These are phyloP conservation scores for Pachypeltis micranthus DNA, from an alignment of 1,140 invertebrate genomes.

Conservation along the genomic window DNA sequence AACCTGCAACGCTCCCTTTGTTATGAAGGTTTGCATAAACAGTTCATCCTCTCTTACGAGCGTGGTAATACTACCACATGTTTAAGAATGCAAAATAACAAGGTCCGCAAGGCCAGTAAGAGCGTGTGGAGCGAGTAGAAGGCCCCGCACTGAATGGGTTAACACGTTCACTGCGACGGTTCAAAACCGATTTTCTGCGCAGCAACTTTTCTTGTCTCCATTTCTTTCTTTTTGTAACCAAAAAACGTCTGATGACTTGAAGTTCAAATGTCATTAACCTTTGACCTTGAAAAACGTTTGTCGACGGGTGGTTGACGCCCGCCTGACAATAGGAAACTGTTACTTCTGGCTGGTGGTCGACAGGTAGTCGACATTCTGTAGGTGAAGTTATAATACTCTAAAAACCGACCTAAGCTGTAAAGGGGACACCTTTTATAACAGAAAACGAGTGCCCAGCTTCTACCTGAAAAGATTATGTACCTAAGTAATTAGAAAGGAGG, in stretches of 20 bases:
- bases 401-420: constrained; percentile 3
- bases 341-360: constrained; percentile 5
- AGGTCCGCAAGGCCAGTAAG: no score
- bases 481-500: constrained; percentile 8
- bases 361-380: constrained; percentile 3
- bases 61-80: no score
- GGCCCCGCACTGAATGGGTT: no score
- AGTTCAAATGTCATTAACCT: constrained; percentile 8
- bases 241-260: constrained; percentile 2
- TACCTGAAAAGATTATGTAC: constrained; percentile 2
- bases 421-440: constrained; percentile 4
- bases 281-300: constrained; percentile 7
- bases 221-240: constrained; percentile 4
- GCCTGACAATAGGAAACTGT: constrained; percentile 1
- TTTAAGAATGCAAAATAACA: no score
- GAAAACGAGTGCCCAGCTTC: constrained; percentile 8
- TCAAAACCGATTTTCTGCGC: constrained; percentile 1
- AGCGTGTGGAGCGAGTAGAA: no score
- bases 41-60: no score
- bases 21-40: no score
- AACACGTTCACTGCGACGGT: constrained; percentile 2
- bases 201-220: constrained; percentile 6
- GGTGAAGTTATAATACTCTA: constrained; percentile 6
- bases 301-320: constrained; percentile 7
- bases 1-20: no score